These are phyloP conservation scores for Takifugu bimaculatus DNA, from an alignment of 2,113 vertebrate genomes.

Conservation along the genomic window DNA sequence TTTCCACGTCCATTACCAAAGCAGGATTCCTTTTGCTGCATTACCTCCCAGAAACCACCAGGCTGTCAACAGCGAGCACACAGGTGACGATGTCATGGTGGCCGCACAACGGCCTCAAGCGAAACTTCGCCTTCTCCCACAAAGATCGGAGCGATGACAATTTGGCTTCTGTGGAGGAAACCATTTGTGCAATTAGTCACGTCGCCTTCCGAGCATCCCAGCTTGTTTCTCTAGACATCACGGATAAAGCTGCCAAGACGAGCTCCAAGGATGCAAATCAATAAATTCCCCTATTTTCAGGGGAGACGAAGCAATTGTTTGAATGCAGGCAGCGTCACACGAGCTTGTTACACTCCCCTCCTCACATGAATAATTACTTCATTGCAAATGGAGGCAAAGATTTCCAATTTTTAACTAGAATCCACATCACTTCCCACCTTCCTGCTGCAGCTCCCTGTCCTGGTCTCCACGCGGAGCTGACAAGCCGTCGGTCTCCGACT, in stretches of 20 bases:
- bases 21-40: neutral
- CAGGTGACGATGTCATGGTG: slow-evolving; percentile 80
- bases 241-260: slow-evolving; percentile 50
- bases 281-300: slow-evolving; percentile 28
- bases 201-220: slow-evolving; percentile 48
- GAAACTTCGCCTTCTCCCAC: slow-evolving; percentile 76
- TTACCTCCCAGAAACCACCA: slow-evolving; percentile 80
- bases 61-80: slow-evolving; percentile 75
- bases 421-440: slow-evolving; percentile 44
- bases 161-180: slow-evolving; percentile 59
- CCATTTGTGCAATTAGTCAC: slow-evolving; percentile 51
- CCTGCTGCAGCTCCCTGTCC: slow-evolving; percentile 28
- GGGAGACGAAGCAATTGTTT: slow-evolving; percentile 33
- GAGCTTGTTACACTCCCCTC: slow-evolving; percentile 36
- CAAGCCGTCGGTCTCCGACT: no score
- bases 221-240: slow-evolving; percentile 42
- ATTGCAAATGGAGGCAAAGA: slow-evolving; percentile 19
- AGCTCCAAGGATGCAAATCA: slow-evolving; percentile 43
- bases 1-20: slow-evolving; percentile 52
- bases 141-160: slow-evolving; percentile 59
- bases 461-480: slow-evolving; percentile 27
- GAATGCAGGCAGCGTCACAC: slow-evolving; percentile 30
- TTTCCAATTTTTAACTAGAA: slow-evolving; percentile 25
- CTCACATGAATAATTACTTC: slow-evolving; percentile 49
- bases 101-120: slow-evolving; percentile 72